Evolutionary conservation across 2,797 vertebrate species (phyloP), one percentile per base, ranked within the genome.

Genomic region (Phataginus tetradactyla): DNA sequence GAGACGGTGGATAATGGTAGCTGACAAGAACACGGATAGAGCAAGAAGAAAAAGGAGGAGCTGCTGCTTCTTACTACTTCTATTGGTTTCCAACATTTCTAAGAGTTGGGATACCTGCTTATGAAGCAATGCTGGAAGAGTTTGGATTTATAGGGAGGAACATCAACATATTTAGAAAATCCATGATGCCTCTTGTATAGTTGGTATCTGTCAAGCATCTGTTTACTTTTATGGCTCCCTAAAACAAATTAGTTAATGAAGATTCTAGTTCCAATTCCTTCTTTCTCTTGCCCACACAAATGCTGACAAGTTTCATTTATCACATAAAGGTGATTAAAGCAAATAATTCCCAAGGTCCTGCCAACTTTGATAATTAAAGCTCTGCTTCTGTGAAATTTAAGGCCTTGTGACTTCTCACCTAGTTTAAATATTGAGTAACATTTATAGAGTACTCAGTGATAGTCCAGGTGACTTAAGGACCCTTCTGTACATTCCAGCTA

Each of bases 351-450:
- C 53, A 39, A 94, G 32, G 32, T 37, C 49, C 51, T 34, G 21
- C 37, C 53, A 83, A 2, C 15, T 84, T 88, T 92, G 63, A 64
- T 59, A 66, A 25, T 45, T 83, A 72, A 96, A 57, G 17, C 18
- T n/a, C 57, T 88, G 13, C 69, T 78, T 95, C 90, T 89, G 69
- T 95, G 72, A 96, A 89, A 96, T 37, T 23, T 74, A 68, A 95
- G 37, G 6, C 61, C 87, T 92, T 88, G 63, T 77, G 66, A 86
- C 39, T 53, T 91, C 55, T 90, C 42, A 86, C 21, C 57, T 79
- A 59, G 34, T 66, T 94, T 80, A 78, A 84, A 90, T 74, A 57
- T 25, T 75, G n/a, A 86, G 63, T 75, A 74, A 57, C 87, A 27
- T 81, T 69, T 78, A 32, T 37, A 18, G 9, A n/a, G 17, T 77